Base-by-base conservation (phyloP, 2,113 vertebrate species). In the Cygnus atratus region DNA sequence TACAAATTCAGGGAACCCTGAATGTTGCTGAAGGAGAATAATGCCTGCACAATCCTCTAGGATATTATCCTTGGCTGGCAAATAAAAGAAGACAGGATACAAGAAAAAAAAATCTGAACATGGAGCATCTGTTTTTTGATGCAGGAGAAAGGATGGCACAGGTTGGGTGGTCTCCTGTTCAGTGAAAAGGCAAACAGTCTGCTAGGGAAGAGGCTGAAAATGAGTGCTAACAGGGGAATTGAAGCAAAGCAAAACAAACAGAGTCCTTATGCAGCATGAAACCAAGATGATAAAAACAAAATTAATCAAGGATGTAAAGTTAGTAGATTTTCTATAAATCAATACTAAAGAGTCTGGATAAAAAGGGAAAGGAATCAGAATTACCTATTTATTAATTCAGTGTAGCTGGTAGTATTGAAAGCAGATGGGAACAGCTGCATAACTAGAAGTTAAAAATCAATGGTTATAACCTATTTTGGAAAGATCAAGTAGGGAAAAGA, bases 401-500 rank as follows among this genome's bases (percentile, higher is more conserved):
- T n/a, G 11, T 82, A 89, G 48, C 19, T 54, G 50, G 18, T 79
- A 48, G 75, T 89, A 72, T 39, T 82, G 77, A 57, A 54, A 79
- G 41, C 31, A 87, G 26, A 62, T 55, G 24, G 66, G 26, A 93
- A 87, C 48, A 92, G 87, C 26, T 82, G 62, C 1, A 0, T 79
- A 89, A 93, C 26, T 26, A 31, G 59, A 89, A 89, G 62, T 87
- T 82, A 79, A 79, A 92, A 93, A 82, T 95, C 84, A 91, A 70
- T 62, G 13, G 14, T 87, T 79, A 87, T 92, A 89, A 89, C 44
- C 77, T 91, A 82, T 87, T 93, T 91, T 35, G 33, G 57, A 92
- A 93, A 91, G 73, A 93, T 82, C 83, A 94, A 79, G 70, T 59
- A 72, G 52, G 71, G 43, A 72, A 35, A 74, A 54, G 37, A 28